These are phyloP conservation scores for Agelaius tricolor DNA, from an alignment of 2,113 vertebrate species.

Conservation along the genomic window DNA sequence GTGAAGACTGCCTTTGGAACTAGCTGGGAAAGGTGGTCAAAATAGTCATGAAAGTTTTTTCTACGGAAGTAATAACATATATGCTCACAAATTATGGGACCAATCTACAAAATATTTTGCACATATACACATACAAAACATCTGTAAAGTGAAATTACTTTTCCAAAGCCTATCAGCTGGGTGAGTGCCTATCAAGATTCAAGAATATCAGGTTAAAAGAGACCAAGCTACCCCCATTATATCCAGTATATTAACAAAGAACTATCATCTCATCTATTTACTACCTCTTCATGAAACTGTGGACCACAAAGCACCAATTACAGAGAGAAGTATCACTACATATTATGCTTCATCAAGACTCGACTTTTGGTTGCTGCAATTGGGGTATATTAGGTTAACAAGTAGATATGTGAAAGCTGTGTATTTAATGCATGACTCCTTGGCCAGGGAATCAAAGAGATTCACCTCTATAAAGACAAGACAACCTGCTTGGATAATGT, in stretches of 20 bases:
- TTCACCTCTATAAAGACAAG: not conserved
- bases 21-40: not conserved
- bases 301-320: not conserved
- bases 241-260: not conserved
- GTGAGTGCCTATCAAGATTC: accelerated
- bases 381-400: not conserved
- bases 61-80: not conserved
- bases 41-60: not conserved
- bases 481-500: not conserved
- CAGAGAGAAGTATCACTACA: not conserved
- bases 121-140: not conserved
- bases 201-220: not conserved
- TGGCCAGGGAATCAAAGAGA: not conserved
- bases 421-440: not conserved
- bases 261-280: not conserved
- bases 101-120: not conserved
- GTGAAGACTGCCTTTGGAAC: not conserved
- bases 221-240: not conserved
- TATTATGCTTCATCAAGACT: not conserved
- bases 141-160: not conserved
- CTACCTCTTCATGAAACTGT: not conserved
- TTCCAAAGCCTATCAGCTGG: not conserved
- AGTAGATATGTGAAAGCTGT: not conserved
- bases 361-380: not conserved
- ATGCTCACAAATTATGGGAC: not conserved